Conservation (phyloP, 2,797 vertebrate species). For the Anabas testudineus region DNA sequence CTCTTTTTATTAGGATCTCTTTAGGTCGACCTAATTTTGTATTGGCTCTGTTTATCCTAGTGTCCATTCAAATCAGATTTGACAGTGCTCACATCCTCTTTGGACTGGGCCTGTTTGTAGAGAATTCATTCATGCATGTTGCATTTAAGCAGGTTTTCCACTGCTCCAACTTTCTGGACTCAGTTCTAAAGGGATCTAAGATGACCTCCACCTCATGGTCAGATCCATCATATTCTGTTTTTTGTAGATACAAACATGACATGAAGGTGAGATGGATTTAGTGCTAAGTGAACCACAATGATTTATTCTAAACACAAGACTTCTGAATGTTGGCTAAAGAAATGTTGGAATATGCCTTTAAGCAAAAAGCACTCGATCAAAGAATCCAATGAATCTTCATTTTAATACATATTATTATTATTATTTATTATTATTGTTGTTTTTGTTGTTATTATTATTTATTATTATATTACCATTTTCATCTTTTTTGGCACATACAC, state of each 20-base stretch:
- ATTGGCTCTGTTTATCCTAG: neutral
- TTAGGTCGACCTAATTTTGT: too few relatives aligned
- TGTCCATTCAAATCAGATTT: neutral
- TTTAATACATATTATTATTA: constrained; percentile 15
- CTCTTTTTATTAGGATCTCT: too few relatives aligned
- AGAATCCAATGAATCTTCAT: constrained; percentile 1
- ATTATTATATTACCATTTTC: too few relatives aligned
- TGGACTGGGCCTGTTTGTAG: neutral
- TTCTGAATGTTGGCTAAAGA: neutral
- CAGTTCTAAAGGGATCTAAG: neutral
- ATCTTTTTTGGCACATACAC: constrained; percentile 21
- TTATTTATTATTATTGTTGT: too few relatives aligned
- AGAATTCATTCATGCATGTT: neutral
- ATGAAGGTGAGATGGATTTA: neutral
- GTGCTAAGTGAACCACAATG: neutral
- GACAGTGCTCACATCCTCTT: too few relatives aligned
- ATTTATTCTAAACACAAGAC: neutral
- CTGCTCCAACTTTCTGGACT: too few relatives aligned
- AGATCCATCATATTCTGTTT: neutral
- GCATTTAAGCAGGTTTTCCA: neutral
- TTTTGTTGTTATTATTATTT: too few relatives aligned
- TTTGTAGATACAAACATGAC: neutral
- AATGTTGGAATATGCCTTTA: neutral
- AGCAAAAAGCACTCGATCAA: constrained; percentile 5
- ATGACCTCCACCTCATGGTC: too few relatives aligned